Conservation (phyloP, 2,888 invertebrate genomes). For the Orthonychiurus folsomi region DNA sequence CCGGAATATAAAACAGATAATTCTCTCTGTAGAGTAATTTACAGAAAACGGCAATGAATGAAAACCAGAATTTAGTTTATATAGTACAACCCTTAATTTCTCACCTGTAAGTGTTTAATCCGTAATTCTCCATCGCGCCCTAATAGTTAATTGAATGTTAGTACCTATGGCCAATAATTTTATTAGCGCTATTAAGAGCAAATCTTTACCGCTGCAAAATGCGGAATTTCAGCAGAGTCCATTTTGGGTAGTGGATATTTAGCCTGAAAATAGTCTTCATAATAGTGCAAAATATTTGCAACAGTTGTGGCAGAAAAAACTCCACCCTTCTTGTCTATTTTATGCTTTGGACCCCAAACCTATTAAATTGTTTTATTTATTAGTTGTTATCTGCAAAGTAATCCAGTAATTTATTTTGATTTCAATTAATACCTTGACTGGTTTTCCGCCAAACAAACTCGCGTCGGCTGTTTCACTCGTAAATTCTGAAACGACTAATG, state of each 20-base stretch:
- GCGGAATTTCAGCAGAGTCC: constrained; percentile 32
- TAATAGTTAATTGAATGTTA: too few relatives aligned
- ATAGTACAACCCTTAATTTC: background rate
- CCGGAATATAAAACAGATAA: constrained; percentile 13
- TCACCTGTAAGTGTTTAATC: constrained; percentile 21
- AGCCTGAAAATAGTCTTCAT: constrained; percentile 30
- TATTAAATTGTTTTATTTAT: too few relatives aligned
- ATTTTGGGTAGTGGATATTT: constrained; percentile 35
- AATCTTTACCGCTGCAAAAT: constrained; percentile 26
- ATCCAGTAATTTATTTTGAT: background rate
- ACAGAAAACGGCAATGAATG: background rate
- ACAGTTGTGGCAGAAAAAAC: constrained; percentile 25
- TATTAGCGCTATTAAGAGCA: too few relatives aligned
- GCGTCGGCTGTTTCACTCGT: constrained; percentile 25
- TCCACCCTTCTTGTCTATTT: constrained; percentile 23
- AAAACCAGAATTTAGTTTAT: background rate
- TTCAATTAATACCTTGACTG: constrained; percentile 26
- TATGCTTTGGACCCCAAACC: constrained; percentile 15
- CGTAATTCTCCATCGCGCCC: constrained; percentile 28
- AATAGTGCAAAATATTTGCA: constrained; percentile 25
- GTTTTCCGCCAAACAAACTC: constrained; percentile 25
- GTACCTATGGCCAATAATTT: too few relatives aligned
- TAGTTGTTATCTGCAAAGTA: background rate
- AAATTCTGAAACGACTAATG: constrained; percentile 33
- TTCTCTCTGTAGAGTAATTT: constrained; percentile 11